phyloP scores from a whole-genome alignment of 2,797 vertebrate species.

The Ambastaia sidthimunki region DNA sequence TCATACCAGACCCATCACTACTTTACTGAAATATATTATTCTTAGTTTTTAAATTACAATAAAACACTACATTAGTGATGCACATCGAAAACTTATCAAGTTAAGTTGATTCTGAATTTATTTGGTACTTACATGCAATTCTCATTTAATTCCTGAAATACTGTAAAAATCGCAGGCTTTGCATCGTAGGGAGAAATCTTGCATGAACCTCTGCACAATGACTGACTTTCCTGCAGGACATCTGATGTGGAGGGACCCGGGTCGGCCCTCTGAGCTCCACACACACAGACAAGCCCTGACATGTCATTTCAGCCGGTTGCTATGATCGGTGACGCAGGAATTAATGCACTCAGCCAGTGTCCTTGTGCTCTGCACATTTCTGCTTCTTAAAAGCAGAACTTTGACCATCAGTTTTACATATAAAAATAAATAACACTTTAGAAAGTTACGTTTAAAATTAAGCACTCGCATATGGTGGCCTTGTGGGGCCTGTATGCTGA shows the following conservation, averaged over 20 bases:
- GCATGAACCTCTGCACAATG: conserved; percentile 22
- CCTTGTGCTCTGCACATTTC: conserved; percentile 24
- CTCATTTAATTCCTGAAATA: conserved; percentile 1
- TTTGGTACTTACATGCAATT: conserved; percentile 42
- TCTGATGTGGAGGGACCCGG: conserved; percentile 7
- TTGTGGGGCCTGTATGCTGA: too few relatives aligned
- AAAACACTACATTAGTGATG: background rate
- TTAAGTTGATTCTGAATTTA: background rate
- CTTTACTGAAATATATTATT: background rate
- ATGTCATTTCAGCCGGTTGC: conserved; percentile 66
- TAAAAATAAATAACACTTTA: too few relatives aligned
- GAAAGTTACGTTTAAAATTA: too few relatives aligned
- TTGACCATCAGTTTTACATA: too few relatives aligned
- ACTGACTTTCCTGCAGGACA: conserved; percentile 13
- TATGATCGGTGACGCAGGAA: conserved; percentile 59
- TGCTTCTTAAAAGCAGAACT: background rate
- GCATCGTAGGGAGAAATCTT: background rate
- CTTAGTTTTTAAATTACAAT: background rate
- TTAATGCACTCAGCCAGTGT: conserved; percentile 27
- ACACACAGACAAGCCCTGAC: conserved; percentile 72
- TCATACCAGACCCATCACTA: background rate
- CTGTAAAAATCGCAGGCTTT: background rate
- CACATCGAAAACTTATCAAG: background rate
- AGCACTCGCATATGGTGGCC: too few relatives aligned
- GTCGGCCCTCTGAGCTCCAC: conserved; percentile 29